Base-by-base conservation (phyloP, 1,140 invertebrate species). In the Diabrotica virgifera region DNA sequence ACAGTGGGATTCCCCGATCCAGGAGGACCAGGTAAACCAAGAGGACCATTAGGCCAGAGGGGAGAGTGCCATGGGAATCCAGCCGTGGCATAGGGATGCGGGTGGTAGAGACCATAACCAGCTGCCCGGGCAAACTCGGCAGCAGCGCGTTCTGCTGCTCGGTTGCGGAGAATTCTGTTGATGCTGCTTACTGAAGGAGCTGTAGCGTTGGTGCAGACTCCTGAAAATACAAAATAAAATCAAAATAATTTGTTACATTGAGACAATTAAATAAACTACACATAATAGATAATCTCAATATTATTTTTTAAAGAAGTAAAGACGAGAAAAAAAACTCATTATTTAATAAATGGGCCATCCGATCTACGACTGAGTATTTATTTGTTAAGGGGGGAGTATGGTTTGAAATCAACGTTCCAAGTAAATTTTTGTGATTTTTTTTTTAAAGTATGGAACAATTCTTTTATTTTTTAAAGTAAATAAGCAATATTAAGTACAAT, bases 151-250 rank as follows among this genome's bases (percentile, higher is more conserved):
- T 97, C 94, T 0, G 94, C 94, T 0, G 94, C 94, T 11, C 94
- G 83, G 77, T 97, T 97, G 60, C 93, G 79, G 53, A 97, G 80
- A 70, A 96, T 97, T 68, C 95, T 84, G 79, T 96, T 96, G 74
- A 97, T 97, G 67, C 93, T 95, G 70, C 91, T 94, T 0, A 96
- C 95, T 50, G 93, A 95, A 0, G 94, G 94, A 52, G 85, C 94
- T 65, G 89, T 93, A 66, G 90, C 90, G 78, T 96, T 96, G 38
- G 93, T 96, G 77, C 94, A 97, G 9, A 97, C 93, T 52, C 87
- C 89, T 90, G 81, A 5, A 82, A 81, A 71, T 69, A 65, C 36
- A 73, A 63, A 12, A 50, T 10, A 13, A 10, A 10, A 54, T 8
- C 3, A 11, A 54, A 35, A 54, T 8, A 7, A 54, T 51, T 2